Evolutionary conservation across 2,888 invertebrate genomes (phyloP), one percentile per base, ranked within the genome.

Genomic region (Zygogramma bicolorata): DNA sequence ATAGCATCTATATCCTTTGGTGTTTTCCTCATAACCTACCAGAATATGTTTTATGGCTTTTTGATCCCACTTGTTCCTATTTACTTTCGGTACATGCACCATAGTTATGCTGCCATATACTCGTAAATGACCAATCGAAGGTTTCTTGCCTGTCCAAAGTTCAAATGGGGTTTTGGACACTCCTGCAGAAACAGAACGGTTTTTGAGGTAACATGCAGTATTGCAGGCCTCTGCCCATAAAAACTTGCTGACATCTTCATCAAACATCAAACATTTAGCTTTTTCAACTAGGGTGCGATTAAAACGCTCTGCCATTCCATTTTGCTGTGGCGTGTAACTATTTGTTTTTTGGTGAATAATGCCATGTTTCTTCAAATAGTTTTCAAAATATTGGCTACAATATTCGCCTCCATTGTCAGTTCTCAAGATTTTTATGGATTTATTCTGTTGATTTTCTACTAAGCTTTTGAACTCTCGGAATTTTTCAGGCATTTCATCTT

Each of bases 381-480:
- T n/a, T n/a, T n/a, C n/a, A n/a, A n/a, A n/a, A n/a, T n/a, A n/a
- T n/a, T n/a, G n/a, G n/a, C n/a, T n/a, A n/a, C n/a, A n/a, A n/a
- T n/a, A n/a, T n/a, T n/a, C n/a, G n/a, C n/a, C n/a, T n/a, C n/a
- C n/a, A n/a, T n/a, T n/a, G n/a, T n/a, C n/a, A n/a, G n/a, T n/a
- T n/a, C n/a, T n/a, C n/a, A 82, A 25, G 13, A 71, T 60, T 70
- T 83, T 84, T 8, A 84, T 79, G 70, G 67, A 78, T 10, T 34
- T 74, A n/a, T 68, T 67, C 31, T 15, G 61, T 72, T 83, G 81
- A 57, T 80, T 83, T 71, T 82, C 81, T 40, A 79, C 79, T 60
- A 76, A 31, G n/a, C 60, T 20, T 73, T 81, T 80, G 46, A 81
- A 83, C 25, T 80, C 71, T 68, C 74, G 68, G 53, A 80, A 81